Evolutionary conservation across 2,888 invertebrate species (phyloP).

Genomic region (Parnassius orleans): DNA sequence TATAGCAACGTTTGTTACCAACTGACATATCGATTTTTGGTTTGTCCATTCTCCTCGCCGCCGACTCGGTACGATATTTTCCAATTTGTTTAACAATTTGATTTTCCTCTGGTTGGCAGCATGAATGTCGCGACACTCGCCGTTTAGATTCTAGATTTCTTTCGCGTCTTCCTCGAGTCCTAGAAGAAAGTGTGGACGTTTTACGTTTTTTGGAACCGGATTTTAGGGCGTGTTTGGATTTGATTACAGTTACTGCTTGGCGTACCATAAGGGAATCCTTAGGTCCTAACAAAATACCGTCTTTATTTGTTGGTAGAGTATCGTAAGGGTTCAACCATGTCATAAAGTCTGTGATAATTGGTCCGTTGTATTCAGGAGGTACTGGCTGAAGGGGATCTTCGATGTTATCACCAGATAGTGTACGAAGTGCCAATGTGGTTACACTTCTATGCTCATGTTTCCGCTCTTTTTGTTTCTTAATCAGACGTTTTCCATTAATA

Average conservation of each 20-base stretch:
- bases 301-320: constrained; percentile 59
- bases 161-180: constrained; percentile 73
- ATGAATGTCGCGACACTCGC: constrained; percentile 66
- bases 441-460: constrained; percentile 61
- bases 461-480: constrained; percentile 68
- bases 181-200: constrained; percentile 73
- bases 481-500: constrained; percentile 84
- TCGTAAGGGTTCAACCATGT: constrained; percentile 83
- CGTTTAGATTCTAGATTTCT: constrained; percentile 69
- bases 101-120: constrained; percentile 61
- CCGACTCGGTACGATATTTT: constrained; percentile 72
- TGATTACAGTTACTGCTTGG: constrained; percentile 71
- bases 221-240: constrained; percentile 64
- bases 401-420: constrained; percentile 51
- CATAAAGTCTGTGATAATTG: constrained; percentile 85
- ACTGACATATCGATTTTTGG: constrained; percentile 70
- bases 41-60: constrained; percentile 57
- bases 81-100: constrained; percentile 44
- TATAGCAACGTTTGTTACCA: constrained; percentile 78
- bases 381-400: constrained; percentile 54
- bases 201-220: constrained; percentile 72
- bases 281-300: constrained; percentile 57
- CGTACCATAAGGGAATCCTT: constrained; percentile 72
- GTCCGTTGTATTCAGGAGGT: constrained; percentile 81
- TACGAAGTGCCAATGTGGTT: constrained; percentile 49